A percentile compares a stretch with the other conserved stretches of the same genome.
Evolutionary conservation across 2,888 invertebrate species (phyloP).

Genomic region (Tipula helvola): DNA sequence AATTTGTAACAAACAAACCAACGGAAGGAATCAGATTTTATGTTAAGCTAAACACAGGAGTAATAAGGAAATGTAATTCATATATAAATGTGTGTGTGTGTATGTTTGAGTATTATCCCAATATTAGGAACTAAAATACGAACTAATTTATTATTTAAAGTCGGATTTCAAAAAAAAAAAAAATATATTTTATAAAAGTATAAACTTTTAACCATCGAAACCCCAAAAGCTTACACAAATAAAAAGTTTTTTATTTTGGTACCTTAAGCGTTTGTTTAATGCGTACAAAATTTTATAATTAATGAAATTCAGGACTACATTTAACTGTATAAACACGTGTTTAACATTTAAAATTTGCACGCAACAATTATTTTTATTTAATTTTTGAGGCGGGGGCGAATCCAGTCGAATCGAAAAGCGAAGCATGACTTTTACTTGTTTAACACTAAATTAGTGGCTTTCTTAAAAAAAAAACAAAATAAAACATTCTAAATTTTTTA

Average conservation of each 20-base stretch:
- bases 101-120: not conserved
- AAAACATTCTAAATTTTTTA: not conserved
- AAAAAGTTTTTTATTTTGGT: not conserved
- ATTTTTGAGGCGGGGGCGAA: not conserved
- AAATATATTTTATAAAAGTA: no score
- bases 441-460: not conserved
- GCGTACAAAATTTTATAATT: not conserved
- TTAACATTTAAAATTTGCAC: not conserved
- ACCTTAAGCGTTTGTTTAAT: not conserved
- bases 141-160: not conserved
- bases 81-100: not conserved
- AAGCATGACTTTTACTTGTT: not conserved
- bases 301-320: not conserved
- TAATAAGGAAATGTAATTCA: not conserved
- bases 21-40: not conserved
- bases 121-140: not conserved
- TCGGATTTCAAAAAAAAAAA: not conserved
- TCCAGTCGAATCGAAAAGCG: not conserved
- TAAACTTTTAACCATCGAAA: no score
- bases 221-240: not conserved
- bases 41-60: not conserved
- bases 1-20: not conserved
- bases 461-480: not conserved
- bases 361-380: not conserved
- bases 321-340: not conserved